Conservation (phyloP, 2,797 vertebrate species). For the Meda fulgida region DNA sequence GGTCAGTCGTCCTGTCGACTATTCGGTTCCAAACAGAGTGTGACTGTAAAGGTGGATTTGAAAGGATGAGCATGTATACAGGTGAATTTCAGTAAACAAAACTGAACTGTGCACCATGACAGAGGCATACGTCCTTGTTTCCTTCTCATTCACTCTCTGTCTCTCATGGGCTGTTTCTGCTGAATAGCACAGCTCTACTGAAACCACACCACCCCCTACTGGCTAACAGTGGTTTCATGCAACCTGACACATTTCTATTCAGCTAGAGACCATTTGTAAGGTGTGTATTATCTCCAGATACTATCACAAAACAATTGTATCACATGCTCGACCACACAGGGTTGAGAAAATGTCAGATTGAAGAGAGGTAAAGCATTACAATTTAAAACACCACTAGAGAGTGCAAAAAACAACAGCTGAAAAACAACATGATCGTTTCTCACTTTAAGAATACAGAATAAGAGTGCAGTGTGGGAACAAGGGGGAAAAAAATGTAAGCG, state of each 20-base stretch:
- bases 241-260: not conserved
- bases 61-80: not conserved
- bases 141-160: not conserved
- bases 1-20: not conserved
- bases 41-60: not conserved
- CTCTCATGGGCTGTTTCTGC: not conserved
- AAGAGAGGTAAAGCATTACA: not conserved
- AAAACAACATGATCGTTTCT: not conserved
- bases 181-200: not conserved
- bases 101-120: constrained; percentile 8
- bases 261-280: constrained; percentile 1
- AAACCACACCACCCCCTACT: constrained; percentile 46
- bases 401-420: not conserved
- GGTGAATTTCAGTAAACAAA: not conserved
- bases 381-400: constrained; percentile 10
- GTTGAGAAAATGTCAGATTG: not conserved
- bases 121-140: not conserved
- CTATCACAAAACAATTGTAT: constrained; percentile 19
- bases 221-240: not conserved
- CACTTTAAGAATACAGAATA: not conserved
- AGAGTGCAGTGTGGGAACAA: not conserved
- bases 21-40: not conserved
- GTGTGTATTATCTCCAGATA: constrained; percentile 2
- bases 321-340: not conserved
- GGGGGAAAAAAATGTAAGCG: not conserved